phyloP scores from a whole-genome alignment of 92 coral and sea anemone genomes.

The Zoanthus sansibaricus region DNA sequence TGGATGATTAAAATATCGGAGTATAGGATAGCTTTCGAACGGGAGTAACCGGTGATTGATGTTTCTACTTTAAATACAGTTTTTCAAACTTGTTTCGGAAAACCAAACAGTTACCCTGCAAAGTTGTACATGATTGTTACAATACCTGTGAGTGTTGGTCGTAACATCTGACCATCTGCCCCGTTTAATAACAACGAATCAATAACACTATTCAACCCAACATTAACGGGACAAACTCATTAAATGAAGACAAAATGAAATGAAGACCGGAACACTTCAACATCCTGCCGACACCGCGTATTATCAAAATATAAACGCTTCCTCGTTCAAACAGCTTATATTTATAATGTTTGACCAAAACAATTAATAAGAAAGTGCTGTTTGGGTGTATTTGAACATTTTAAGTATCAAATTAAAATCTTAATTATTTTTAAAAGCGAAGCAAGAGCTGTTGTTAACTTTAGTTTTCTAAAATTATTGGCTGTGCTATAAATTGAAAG shows the following conservation, averaged over 20 bases:
- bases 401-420: not conserved
- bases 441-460: not conserved
- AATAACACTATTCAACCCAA: conserved; percentile 31
- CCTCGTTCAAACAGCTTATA: not conserved
- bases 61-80: not conserved
- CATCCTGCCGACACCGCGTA: conserved; percentile 21
- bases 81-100: not conserved
- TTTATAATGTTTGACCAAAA: not conserved
- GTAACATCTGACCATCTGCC: conserved; percentile 37
- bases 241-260: conserved; percentile 22
- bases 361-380: not conserved
- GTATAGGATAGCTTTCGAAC: not conserved
- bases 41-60: not conserved
- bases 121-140: not conserved
- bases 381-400: not conserved
- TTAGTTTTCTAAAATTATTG: not conserved
- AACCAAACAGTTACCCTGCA: not conserved
- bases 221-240: conserved; percentile 33
- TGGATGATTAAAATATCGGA: not conserved
- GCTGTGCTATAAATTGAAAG: not conserved
- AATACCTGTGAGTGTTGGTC: not conserved
- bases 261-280: conserved; percentile 17
- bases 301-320: conserved; percentile 19
- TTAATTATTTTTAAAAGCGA: not conserved
- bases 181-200: conserved; percentile 8